These are phyloP conservation scores for Perdix hodgsoniae DNA, from an alignment of 2,797 vertebrate species.

Conservation along the genomic window DNA sequence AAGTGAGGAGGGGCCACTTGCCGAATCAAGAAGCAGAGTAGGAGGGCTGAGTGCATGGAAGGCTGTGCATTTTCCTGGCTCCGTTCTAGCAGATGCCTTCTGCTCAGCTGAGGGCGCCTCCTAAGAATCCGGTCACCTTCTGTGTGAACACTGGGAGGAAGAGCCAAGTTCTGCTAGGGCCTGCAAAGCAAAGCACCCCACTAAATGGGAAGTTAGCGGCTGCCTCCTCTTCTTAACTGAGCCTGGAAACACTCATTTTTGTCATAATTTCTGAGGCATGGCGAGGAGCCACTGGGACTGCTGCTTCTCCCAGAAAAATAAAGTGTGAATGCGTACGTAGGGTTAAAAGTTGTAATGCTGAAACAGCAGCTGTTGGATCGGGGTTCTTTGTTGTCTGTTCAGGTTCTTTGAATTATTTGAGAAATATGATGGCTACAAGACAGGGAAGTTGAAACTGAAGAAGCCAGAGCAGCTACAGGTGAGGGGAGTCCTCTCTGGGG, in stretches of 20 bases:
- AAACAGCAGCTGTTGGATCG: neutral
- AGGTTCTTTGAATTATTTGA: conserved; percentile 98
- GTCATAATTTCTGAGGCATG: neutral
- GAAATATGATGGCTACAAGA: conserved; percentile 96
- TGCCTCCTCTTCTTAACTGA: neutral
- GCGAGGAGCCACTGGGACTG: neutral
- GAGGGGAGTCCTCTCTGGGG: neutral
- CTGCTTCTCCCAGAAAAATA: neutral
- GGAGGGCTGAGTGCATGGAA: neutral
- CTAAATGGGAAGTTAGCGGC: neutral
- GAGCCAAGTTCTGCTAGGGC: neutral
- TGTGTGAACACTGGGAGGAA: neutral
- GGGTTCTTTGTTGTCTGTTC: conserved; percentile 51
- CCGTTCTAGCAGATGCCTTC: neutral
- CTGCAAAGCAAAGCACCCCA: neutral
- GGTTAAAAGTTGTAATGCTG: neutral
- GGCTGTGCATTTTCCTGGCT: neutral
- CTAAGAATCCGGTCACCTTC: neutral
- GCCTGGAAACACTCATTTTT: neutral
- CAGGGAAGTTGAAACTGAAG: conserved; percentile 97
- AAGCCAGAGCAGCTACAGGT: conserved; percentile 98
- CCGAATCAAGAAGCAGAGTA: neutral
- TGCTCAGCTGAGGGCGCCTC: neutral
- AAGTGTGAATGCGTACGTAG: neutral
- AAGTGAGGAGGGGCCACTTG: neutral